Evolutionary conservation across 2,113 vertebrate species (phyloP).

Genomic region (Cyanoramphus novaezelandiae): DNA sequence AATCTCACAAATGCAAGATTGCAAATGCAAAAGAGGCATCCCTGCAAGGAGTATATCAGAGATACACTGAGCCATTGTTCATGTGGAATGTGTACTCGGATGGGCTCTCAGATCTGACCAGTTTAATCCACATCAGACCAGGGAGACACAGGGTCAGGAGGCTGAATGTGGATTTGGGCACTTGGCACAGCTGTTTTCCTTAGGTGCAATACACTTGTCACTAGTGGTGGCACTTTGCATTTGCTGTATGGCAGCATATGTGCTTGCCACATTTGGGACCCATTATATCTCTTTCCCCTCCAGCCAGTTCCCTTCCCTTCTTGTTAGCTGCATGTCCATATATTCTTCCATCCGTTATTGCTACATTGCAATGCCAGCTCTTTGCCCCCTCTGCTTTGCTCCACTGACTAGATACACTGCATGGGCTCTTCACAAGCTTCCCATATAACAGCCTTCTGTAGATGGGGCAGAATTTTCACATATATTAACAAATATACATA

Average conservation of each 20-base stretch:
- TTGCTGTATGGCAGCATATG: slow-evolving; percentile 43
- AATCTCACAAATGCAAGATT: background rate
- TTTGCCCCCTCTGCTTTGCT: background rate
- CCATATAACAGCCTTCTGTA: background rate
- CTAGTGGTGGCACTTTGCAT: slow-evolving; percentile 35
- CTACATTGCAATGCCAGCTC: background rate
- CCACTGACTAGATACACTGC: background rate
- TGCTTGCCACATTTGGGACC: slow-evolving; percentile 44
- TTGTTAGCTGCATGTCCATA: background rate
- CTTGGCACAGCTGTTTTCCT: slow-evolving; percentile 61
- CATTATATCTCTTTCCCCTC: slow-evolving; percentile 14
- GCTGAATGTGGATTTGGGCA: slow-evolving; percentile 7
- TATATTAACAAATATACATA: background rate
- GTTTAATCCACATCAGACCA: slow-evolving; percentile 38
- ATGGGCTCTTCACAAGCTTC: background rate
- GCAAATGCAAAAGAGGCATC: background rate
- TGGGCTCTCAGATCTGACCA: background rate
- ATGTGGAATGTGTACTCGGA: accelerated
- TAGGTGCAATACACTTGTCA: slow-evolving; percentile 58
- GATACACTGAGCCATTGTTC: background rate
- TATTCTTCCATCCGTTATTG: background rate
- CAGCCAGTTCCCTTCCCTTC: slow-evolving; percentile 50
- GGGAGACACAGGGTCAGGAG: slow-evolving; percentile 5
- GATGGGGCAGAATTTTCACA: background rate
- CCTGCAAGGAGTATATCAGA: background rate